phyloP scores from a whole-genome alignment of 2,888 invertebrate species.

The Hyles lineata region DNA sequence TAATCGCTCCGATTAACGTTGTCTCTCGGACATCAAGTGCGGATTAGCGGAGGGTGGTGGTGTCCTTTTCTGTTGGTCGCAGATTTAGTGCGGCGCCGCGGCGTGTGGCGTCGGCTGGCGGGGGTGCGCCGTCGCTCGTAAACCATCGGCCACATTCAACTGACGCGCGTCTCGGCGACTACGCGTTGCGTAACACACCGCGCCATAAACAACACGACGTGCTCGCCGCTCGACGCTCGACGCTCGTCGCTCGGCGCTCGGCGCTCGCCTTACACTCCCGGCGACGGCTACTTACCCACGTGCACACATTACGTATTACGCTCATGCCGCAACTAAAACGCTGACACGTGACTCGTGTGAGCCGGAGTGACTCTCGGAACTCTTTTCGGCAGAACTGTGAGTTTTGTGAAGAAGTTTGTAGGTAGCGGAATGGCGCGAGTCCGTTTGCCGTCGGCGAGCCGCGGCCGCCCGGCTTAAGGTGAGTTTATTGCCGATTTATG shows the following conservation, averaged over 20 bases:
- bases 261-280: slow-evolving; percentile 47
- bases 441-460: slow-evolving; percentile 77
- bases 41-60: slow-evolving; percentile 80
- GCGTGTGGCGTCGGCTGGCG: slow-evolving; percentile 78
- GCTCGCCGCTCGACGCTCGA: slow-evolving; percentile 53
- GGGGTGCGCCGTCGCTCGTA: slow-evolving; percentile 81
- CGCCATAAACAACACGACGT: slow-evolving; percentile 82
- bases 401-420: slow-evolving; percentile 79
- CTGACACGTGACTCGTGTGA: slow-evolving; percentile 83
- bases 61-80: slow-evolving; percentile 82
- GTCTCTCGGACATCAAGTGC: slow-evolving; percentile 79
- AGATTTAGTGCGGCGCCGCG: slow-evolving; percentile 85
- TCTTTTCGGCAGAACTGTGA: slow-evolving; percentile 74
- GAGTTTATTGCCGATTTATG: slow-evolving; percentile 83
- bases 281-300: slow-evolving; percentile 73
- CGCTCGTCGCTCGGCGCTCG: not conserved
- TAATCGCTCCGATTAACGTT: slow-evolving; percentile 81
- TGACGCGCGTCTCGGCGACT: slow-evolving; percentile 84
- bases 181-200: slow-evolving; percentile 83
- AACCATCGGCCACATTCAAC: slow-evolving; percentile 84
- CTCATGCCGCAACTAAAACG: slow-evolving; percentile 80
- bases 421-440: slow-evolving; percentile 77
- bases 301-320: slow-evolving; percentile 80
- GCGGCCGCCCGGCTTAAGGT: slow-evolving; percentile 80
- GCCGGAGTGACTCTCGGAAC: slow-evolving; percentile 74